Percentiles rank a stretch among this genome's conserved stretches.
Evolutionary conservation across 2,797 vertebrate species (phyloP).

Genomic region (Coilia nasus): DNA sequence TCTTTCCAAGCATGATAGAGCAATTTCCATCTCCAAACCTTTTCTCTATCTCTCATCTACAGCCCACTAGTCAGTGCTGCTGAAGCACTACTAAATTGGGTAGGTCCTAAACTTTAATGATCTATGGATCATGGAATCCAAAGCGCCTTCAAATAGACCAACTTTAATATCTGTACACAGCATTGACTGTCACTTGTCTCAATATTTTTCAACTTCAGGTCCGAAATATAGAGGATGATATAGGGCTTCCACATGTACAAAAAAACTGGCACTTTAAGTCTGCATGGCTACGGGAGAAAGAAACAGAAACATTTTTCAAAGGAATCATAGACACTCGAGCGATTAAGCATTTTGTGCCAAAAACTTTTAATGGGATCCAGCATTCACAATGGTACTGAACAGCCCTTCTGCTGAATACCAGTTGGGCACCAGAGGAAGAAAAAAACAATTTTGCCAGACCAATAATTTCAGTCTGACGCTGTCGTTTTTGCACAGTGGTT

Average conservation of each 20-base stretch:
- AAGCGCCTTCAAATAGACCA: background rate
- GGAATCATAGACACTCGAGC: background rate
- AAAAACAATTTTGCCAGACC: background rate
- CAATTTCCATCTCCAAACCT: background rate
- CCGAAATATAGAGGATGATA: background rate
- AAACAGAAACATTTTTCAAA: background rate
- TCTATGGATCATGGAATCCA: background rate
- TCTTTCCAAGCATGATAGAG: background rate
- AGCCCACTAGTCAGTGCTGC: background rate
- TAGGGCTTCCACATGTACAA: too few relatives aligned
- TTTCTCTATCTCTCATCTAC: background rate
- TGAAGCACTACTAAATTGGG: background rate
- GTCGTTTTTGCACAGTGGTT: background rate
- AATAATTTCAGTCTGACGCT: background rate
- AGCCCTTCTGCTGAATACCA: background rate
- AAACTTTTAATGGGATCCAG: background rate
- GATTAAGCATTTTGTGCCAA: background rate
- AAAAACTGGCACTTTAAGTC: too few relatives aligned
- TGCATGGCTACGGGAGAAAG: background rate
- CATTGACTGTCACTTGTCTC: background rate
- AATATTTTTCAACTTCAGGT: background rate
- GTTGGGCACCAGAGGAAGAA: background rate
- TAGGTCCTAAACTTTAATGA: background rate
- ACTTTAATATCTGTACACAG: background rate
- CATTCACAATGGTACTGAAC: background rate